phyloP scores from a whole-genome alignment of 2,797 vertebrate genomes.

The Lophius americanus region DNA sequence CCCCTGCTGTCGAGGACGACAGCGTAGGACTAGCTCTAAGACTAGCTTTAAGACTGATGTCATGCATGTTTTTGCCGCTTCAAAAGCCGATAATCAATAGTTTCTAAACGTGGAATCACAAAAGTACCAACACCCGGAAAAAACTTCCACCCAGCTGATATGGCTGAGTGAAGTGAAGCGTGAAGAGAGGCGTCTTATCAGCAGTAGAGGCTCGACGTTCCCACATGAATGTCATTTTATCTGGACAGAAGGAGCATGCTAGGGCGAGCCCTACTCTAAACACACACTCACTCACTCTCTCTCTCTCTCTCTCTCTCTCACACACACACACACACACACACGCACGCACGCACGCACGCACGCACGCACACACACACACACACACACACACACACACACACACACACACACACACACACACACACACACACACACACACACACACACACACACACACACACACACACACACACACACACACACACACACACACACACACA shows the following conservation, averaged over 20 bases:
- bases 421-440: too few species aligned
- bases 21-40: too few species aligned
- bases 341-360: too few species aligned
- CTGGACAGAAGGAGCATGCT: neutral
- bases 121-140: neutral
- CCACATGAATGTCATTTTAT: conserved; percentile 43
- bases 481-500: too few species aligned
- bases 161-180: neutral
- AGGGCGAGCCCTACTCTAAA: neutral
- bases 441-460: too few species aligned
- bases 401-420: too few species aligned
- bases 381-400: neutral
- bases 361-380: neutral
- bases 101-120: too few species aligned
- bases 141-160: conserved; percentile 1
- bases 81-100: too few species aligned
- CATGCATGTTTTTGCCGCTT: too few species aligned
- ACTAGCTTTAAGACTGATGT: too few species aligned
- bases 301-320: neutral
- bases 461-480: too few species aligned
- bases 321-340: neutral
- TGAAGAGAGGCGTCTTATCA: conserved; percentile 29
- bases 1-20: too few species aligned
- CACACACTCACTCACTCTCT: conserved; percentile 3
- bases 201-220: conserved; percentile 13